Evolutionary conservation across 1,140 invertebrate genomes (phyloP).

Genomic region (Paramacrobiotus metropolitanus): DNA sequence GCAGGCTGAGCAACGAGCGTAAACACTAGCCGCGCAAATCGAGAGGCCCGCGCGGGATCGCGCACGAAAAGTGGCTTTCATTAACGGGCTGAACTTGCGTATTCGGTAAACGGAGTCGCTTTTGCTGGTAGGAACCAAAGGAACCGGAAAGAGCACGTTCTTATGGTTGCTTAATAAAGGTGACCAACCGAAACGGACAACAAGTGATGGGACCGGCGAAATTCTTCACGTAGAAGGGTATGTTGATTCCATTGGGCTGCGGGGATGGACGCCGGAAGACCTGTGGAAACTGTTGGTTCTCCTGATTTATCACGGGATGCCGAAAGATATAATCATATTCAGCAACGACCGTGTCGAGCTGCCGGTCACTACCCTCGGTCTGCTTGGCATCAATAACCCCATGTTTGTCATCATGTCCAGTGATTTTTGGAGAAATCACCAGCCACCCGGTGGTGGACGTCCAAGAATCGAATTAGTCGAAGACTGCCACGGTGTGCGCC

Average conservation of each 20-base stretch:
- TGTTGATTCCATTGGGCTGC: not conserved
- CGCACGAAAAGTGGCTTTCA: not conserved
- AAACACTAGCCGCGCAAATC: too few species aligned
- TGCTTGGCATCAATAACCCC: not conserved
- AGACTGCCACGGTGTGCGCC: not conserved
- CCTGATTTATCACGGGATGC: not conserved
- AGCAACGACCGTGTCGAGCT: not conserved
- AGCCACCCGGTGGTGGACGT: not conserved
- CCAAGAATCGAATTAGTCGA: not conserved
- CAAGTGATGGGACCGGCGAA: not conserved
- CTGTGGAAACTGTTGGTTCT: not conserved
- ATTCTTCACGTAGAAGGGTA: not conserved
- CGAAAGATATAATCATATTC: not conserved
- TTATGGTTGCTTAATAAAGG: not conserved
- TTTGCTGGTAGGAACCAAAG: not conserved
- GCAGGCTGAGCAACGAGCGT: too few species aligned
- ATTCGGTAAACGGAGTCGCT: not conserved
- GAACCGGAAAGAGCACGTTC: not conserved
- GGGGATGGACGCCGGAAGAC: not conserved
- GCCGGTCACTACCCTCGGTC: not conserved
- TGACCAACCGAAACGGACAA: not conserved
- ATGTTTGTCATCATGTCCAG: not conserved
- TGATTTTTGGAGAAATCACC: not conserved
- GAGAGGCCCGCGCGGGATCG: not conserved
- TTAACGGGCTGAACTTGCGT: not conserved